Evolutionary conservation across 2,888 invertebrate species (phyloP), one percentile per base, ranked within the genome.

Genomic region (Acrocyrtus sp.): DNA sequence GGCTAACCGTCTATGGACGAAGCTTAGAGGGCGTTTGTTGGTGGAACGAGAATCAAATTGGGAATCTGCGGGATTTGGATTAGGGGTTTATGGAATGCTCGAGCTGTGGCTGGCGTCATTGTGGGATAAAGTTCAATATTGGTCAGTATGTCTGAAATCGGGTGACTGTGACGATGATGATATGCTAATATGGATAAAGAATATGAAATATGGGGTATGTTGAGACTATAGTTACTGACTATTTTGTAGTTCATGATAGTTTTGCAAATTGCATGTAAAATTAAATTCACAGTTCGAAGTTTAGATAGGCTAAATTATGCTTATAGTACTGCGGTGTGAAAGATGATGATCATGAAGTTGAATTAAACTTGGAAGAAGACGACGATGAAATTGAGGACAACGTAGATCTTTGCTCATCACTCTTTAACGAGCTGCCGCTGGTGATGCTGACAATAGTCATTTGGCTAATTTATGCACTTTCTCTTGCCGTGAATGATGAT

Each of bases 341-440:
- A 5, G 17, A 3, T 12, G 34, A n/a, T 17, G 27, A 51, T 15
- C 10, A 29, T 12, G 60, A 63, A 26, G 6, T 50, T 39, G 58
- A 67, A 5, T 67, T 47, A 10, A 56, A n/a, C 29, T 5, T 51
- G 22, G 51, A 51, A 0, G 53, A 45, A 48, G 45, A 45, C 3
- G 45, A 45, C 3, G 34, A 29, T n/a, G 39, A 22, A 5, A n/a
- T 27, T 26, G 45, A 45, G 4, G 17, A n/a, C 19, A 1, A 10
- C 48, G 21, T n/a, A 4, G 50, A 62, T 17, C 27, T 21, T 24
- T 69, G 69, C 24, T 39, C 43, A 4, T 2, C 43, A 12, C 34
- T 69, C 27, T 69, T 69, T 24, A 69, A 69, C 15, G 50, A 69
- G 43, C 8, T 62, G 27, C 69, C 69, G 0, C 10, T 69, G 8